phyloP scores from a whole-genome alignment of 2,888 invertebrate genomes.

The Napeogenes inachia region DNA sequence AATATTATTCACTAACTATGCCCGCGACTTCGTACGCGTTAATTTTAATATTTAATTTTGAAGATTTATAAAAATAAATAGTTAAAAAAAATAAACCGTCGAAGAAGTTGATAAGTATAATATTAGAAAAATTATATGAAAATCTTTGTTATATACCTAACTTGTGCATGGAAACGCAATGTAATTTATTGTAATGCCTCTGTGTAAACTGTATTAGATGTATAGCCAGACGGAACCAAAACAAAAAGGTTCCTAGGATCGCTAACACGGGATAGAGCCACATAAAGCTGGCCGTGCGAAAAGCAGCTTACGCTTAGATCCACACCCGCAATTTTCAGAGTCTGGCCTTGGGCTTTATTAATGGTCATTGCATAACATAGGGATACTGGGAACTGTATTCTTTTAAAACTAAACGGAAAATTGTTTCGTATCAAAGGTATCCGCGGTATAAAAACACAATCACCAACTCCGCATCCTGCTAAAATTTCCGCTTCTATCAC shows the following conservation, averaged over 20 bases:
- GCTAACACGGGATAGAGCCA: constrained; percentile 16
- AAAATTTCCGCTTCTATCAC: constrained; percentile 29
- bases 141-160: no score
- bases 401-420: constrained; percentile 25
- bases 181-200: no score
- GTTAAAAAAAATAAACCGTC: no score
- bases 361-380: constrained; percentile 24
- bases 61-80: no score
- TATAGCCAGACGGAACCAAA: not conserved
- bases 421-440: constrained; percentile 27
- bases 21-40: no score
- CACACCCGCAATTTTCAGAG: constrained; percentile 10
- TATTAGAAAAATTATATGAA: no score
- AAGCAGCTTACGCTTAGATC: constrained; percentile 13
- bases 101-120: no score
- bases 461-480: constrained; percentile 27
- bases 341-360: constrained; percentile 24
- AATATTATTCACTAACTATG: no score
- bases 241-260: not conserved
- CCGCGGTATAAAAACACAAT: constrained; percentile 25
- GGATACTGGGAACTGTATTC: constrained; percentile 21
- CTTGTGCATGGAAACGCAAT: no score
- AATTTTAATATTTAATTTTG: no score
- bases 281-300: constrained; percentile 20
- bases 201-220: not conserved